Percentiles rank a stretch among this genome's conserved stretches.
Conservation (phyloP, 2,888 invertebrate genomes). For the Apodemia duryi region DNA sequence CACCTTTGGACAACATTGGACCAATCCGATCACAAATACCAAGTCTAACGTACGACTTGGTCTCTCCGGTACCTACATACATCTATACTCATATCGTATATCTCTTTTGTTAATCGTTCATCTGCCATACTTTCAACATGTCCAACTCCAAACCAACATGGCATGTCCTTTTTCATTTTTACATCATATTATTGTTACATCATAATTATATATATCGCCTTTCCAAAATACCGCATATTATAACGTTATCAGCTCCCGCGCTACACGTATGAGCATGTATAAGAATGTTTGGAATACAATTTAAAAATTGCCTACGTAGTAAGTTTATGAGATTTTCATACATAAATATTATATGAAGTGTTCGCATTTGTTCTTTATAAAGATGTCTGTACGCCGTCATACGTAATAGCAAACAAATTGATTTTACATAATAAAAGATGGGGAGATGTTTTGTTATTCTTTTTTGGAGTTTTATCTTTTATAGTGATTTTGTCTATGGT, state of each 20-base stretch:
- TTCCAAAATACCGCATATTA: neutral
- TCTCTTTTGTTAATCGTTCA: too few relatives aligned
- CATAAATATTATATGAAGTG: conserved; percentile 11
- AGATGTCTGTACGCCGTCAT: neutral
- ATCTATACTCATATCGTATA: too few relatives aligned
- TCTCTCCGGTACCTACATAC: too few relatives aligned
- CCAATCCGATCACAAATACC: too few relatives aligned
- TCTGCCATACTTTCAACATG: too few relatives aligned
- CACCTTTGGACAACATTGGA: too few relatives aligned
- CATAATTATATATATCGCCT: too few relatives aligned
- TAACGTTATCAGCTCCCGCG: neutral
- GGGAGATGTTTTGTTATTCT: conserved; percentile 4
- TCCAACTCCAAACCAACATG: too few relatives aligned
- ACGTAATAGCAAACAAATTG: conserved; percentile 10
- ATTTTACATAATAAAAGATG: conserved; percentile 5
- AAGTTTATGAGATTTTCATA: conserved; percentile 14
- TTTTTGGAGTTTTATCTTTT: neutral
- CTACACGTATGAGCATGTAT: neutral
- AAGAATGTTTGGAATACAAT: neutral
- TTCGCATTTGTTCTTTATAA: conserved; percentile 9
- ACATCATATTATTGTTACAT: too few relatives aligned
- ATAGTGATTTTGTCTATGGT: too few relatives aligned
- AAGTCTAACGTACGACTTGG: too few relatives aligned
- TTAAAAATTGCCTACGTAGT: conserved; percentile 14
- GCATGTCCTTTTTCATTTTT: too few relatives aligned